Evolutionary conservation across 2,113 vertebrate species (phyloP).

Genomic region (Hippocampus zosterae): DNA sequence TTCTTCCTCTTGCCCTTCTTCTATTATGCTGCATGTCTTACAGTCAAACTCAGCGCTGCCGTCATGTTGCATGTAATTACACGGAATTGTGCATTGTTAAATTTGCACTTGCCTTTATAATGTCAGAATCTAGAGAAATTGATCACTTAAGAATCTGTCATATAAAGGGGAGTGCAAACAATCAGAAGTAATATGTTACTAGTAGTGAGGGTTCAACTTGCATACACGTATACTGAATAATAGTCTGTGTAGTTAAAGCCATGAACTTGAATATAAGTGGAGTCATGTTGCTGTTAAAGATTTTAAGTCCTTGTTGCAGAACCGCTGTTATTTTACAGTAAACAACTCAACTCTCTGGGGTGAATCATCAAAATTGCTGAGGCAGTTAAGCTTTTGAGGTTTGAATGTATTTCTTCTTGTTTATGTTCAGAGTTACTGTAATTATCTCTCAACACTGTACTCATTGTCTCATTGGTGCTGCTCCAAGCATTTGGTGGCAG

Average conservation of each 20-base stretch:
- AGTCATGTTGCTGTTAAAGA: not conserved
- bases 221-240: too few relatives aligned
- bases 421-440: slow-evolving; percentile 4
- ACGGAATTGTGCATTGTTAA: not conserved
- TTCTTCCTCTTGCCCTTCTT: not conserved
- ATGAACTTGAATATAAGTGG: not conserved
- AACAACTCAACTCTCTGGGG: not conserved
- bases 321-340: not conserved
- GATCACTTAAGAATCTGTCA: not conserved
- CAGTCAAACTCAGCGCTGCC: not conserved
- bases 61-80: not conserved
- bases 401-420: slow-evolving; percentile 17
- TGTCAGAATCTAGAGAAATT: not conserved
- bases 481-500: slow-evolving; percentile 10
- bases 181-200: not conserved
- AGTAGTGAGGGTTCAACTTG: not conserved
- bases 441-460: slow-evolving; percentile 15
- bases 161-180: not conserved
- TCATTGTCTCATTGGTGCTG: slow-evolving; percentile 18
- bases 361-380: not conserved
- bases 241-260: not conserved
- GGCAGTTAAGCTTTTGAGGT: slow-evolving; percentile 5
- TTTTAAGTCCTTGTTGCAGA: not conserved
- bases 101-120: not conserved
- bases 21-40: not conserved